These are phyloP conservation scores for Pelobates fuscus DNA, from an alignment of 2,113 vertebrate genomes.

Conservation along the genomic window DNA sequence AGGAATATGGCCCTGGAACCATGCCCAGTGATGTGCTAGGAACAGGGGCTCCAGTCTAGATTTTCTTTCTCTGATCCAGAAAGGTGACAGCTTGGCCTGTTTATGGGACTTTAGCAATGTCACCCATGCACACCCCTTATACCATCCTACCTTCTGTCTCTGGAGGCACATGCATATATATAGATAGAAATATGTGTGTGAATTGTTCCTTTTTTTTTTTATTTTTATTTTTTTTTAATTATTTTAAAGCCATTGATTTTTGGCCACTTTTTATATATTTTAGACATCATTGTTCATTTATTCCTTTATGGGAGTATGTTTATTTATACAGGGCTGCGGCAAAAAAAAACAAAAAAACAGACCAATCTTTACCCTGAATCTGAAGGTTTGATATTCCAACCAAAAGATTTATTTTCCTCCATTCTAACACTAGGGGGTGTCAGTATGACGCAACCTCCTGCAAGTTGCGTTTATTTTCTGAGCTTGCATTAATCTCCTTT, in stretches of 20 bases:
- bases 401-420: too few species aligned
- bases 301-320: slow-evolving; percentile 41
- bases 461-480: too few species aligned
- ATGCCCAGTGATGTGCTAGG: not conserved
- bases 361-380: too few species aligned
- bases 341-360: not conserved
- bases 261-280: slow-evolving; percentile 33
- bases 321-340: slow-evolving; percentile 30
- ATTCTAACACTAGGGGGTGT: not conserved
- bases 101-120: slow-evolving; percentile 24
- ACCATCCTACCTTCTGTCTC: not conserved
- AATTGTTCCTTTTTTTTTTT: slow-evolving; percentile 30
- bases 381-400: too few species aligned
- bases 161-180: not conserved
- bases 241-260: too few species aligned
- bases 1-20: not conserved
- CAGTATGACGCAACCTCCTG: too few species aligned
- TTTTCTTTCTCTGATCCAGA: not conserved
- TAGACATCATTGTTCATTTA: slow-evolving; percentile 18
- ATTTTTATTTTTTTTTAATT: not conserved
- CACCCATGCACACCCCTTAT: not conserved
- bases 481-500: too few species aligned
- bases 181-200: slow-evolving; percentile 11
- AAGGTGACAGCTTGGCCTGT: not conserved
- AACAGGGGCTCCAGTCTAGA: not conserved